These are phyloP conservation scores for Stomatorhinus walkeri DNA, from an alignment of 2,797 vertebrate genomes.

Conservation along the genomic window DNA sequence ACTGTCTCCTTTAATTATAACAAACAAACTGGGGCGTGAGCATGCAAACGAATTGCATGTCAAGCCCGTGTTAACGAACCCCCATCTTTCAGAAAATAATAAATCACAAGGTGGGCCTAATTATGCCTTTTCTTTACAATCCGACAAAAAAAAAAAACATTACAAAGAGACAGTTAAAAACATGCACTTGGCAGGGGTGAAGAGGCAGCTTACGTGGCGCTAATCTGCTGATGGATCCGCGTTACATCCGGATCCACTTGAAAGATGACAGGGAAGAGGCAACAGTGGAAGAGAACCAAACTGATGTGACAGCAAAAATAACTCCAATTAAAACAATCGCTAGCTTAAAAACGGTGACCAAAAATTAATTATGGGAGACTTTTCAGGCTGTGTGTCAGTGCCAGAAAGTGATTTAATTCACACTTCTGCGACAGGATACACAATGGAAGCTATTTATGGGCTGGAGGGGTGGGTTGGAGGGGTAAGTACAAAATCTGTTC, in stretches of 20 bases:
- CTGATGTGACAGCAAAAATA: not conserved
- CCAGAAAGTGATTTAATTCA: constrained; percentile 1
- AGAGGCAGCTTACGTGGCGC: not conserved
- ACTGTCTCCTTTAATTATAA: constrained; percentile 62
- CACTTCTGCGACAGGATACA: not conserved
- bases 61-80: constrained; percentile 45
- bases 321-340: constrained; percentile 3
- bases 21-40: constrained; percentile 57
- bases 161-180: not conserved
- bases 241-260: not conserved
- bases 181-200: not conserved
- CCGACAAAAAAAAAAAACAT: not conserved
- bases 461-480: not conserved
- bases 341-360: not conserved
- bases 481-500: constrained; percentile 3
- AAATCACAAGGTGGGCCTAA: not conserved
- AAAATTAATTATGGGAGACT: not conserved
- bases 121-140: not conserved
- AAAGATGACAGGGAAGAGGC: not conserved
- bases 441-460: constrained; percentile 9
- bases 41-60: constrained; percentile 61
- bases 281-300: not conserved
- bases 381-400: not conserved
- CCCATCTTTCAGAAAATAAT: not conserved
- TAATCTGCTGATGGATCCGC: not conserved